Base-by-base conservation (phyloP, 1,140 invertebrate species). In the Nixonia krombeini region DNA sequence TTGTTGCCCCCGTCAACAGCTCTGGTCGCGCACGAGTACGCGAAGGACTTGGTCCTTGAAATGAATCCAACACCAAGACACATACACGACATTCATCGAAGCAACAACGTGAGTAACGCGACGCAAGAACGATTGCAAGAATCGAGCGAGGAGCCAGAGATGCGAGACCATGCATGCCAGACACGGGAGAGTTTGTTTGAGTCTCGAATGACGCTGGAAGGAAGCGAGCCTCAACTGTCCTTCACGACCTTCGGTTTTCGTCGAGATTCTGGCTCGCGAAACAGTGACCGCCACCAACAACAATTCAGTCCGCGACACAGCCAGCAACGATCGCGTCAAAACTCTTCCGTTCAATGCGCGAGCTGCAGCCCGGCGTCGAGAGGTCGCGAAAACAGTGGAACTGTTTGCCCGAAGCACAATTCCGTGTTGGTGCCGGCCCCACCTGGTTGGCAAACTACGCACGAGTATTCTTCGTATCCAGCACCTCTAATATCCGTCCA, bases 91-190 rank as follows among this genome's bases (percentile, higher is more conserved):
- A 86, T 83, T 21, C 85, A 86, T 33, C 84, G 85, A 25, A 85
- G 81, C 45, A 85, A 85, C 44, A 85, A 86, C 23, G 75, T 81
- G 7, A 85, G 78, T 37, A 85, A 85, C 53, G 87, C 70, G 57
- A 89, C 70, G 35, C 87, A 67, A 79, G 88, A 83, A 63, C 79
- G 50, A 68, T 78, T 87, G 1, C 84, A 87, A 44, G 86, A 88
- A 49, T 82, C 87, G 1, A 83, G 61, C 33, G 87, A 87, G 7
- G 83, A 85, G 42, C 82, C 80, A 1, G 91, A 93, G 71, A 93
- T 91, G 81, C 88, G 90, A 52, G 92, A 94, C 73, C 92, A 88
- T 45, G 91, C 90, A 1, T 93, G 92, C 74, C 93, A 94, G 75
- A 94, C 93, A 0, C 86, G 91, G 26, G 92, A 93, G 72, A 93